Base-by-base conservation (phyloP, 2,888 invertebrate species). In the Eurois occulta region DNA sequence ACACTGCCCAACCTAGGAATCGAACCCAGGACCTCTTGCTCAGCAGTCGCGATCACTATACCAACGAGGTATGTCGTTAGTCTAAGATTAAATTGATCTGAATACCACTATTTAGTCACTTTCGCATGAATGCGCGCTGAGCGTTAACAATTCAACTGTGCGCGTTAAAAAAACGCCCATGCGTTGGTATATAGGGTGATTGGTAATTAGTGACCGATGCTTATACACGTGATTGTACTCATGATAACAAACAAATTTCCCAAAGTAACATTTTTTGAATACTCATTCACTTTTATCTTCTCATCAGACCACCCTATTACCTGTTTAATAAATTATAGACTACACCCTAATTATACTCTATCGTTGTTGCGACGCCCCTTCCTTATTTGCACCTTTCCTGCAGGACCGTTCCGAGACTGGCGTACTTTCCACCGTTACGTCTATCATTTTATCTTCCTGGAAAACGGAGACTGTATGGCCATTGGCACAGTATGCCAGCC, bases 401-500 rank as follows among this genome's bases (percentile, higher is more conserved):
- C 89, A 97, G 97, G 97, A 52, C 95, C 96, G 28, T 94, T 96
- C 71, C 93, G 98, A 69, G 97, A 98, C 87, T 98, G 98, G 98
- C 97, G 97, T 70, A 96, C 97, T 77, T 97, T 98, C 89, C 97
- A 98, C 87, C 97, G 98, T 72, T 98, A 98, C 91, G 97, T 97
- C 6, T 95, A 98, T 80, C 98, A 98, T 92, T 98, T 97, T 91
- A 97, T 98, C 72, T 97, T 97, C 82, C 94, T 98, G 18, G 97
- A 97, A 84, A 98, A 98, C 92, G 98, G 98, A 0, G 97, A 98
- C 83, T 97, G 97, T 85, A 96, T 98, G 87, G 97, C 97, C 76
- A 96, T 98, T 13, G 97, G 97, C 24, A 95, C 97, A 71, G 97
- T 98, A 46, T 98, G 97, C 41, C 97, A 97, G 91, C 98, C 98